A percentile compares a stretch with the other conserved stretches of the same genome.
Evolutionary conservation across 1,140 invertebrate genomes (phyloP).

Genomic region (Adelges cooleyi): DNA sequence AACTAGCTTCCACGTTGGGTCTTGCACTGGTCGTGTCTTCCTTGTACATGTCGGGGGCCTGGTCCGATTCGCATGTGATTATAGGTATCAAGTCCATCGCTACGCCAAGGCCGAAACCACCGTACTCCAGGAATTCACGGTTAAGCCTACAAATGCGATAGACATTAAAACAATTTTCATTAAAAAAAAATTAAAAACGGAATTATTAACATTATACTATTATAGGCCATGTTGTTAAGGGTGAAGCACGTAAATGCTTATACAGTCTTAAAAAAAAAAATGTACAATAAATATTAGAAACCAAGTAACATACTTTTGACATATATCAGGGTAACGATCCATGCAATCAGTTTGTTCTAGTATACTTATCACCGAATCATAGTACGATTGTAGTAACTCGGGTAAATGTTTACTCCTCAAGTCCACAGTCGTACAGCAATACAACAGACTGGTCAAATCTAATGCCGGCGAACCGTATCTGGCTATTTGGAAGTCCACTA

Average conservation of each 20-base stretch:
- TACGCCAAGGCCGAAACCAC: conserved; percentile 52
- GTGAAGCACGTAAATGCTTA: no score
- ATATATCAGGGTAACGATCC: background rate
- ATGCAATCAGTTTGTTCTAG: background rate
- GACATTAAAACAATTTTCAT: no score
- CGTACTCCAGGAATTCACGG: conserved; percentile 52
- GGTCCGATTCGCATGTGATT: conserved; percentile 54
- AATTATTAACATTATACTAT: no score
- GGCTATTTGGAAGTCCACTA: conserved; percentile 57
- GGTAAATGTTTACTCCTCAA: conserved; percentile 47
- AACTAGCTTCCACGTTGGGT: conserved; percentile 34
- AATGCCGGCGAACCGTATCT: conserved; percentile 55
- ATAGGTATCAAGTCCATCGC: conserved; percentile 59
- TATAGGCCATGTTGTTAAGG: no score
- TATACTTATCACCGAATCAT: background rate
- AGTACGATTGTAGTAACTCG: conserved; percentile 41
- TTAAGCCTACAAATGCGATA: no score
- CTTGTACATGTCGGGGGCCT: conserved; percentile 57
- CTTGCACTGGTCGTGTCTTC: conserved; percentile 34
- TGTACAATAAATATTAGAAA: no score
- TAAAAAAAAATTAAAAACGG: no score
- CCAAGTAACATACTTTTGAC: background rate
- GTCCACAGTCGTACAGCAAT: conserved; percentile 50
- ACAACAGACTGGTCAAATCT: conserved; percentile 54
- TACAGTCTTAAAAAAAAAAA: no score